Evolutionary conservation across 2,113 vertebrate genomes (phyloP), one percentile per base, ranked within the genome.

Genomic region (Narcine bancroftii): DNA sequence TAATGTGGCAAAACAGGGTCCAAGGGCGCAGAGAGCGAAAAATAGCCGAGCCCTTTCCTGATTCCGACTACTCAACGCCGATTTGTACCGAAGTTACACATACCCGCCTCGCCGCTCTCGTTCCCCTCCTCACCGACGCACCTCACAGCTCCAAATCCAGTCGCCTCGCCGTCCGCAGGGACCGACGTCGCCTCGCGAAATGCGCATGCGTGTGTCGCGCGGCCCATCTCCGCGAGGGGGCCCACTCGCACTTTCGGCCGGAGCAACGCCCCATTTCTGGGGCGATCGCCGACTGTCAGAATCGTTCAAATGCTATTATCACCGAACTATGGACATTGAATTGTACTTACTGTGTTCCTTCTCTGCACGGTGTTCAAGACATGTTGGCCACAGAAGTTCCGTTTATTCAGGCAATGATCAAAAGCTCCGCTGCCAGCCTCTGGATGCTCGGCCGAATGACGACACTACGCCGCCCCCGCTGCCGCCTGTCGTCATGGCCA

Each of bases 211-310:
- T 33, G 2, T 0, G 17, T 3, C 50, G 3, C 33, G 79, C 72
- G n/a, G 11, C n/a, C 72, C 4, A 17, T 13, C n/a, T 2, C 36
- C 73, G 39, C n/a, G n/a, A 15, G 73, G 13, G 36, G 42, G 24
- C 17, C 29, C 21, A 21, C 21, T 63, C 45, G 77, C 42, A 81
- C 26, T 26, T 7, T 53, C 26, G 45, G 33, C 33, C 53, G 33
- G 15, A 85, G 33, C 81, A 87, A 87, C 81, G 81, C 81, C 81
- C 81, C n/a, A n/a, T n/a, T n/a, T n/a, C n/a, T 33, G 53, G 60
- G 81, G 53, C 81, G 53, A 33, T 36, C 33, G 15, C 53, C 53
- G 53, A 60, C 19, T 60, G 81, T 87, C 17, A 21, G 45, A 81
- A n/a, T 53, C 47, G 26, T 56, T 85, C 29, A 53, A 6, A 15